phyloP scores from a whole-genome alignment of 2,888 invertebrate genomes.

The Liodrosophila aerea region DNA sequence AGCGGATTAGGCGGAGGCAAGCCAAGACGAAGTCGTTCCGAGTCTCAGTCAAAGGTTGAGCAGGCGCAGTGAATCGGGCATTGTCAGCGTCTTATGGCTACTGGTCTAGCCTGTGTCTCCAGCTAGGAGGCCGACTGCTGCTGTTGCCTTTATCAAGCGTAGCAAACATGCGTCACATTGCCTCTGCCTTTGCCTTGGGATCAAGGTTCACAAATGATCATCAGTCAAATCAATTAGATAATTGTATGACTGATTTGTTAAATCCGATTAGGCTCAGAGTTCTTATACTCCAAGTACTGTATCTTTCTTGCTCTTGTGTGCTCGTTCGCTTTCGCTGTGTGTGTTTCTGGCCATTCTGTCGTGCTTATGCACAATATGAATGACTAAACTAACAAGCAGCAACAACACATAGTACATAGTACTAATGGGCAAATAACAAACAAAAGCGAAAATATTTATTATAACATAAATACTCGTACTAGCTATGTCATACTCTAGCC shows the following conservation, averaged over 20 bases:
- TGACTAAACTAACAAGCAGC: not conserved
- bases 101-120: not conserved
- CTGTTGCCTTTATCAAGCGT: constrained; percentile 62
- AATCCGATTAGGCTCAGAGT: constrained; percentile 71
- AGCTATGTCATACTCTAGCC: too few species aligned
- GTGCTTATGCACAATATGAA: constrained; percentile 38
- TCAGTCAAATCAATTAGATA: constrained; percentile 79
- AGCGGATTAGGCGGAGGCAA: constrained; percentile 41
- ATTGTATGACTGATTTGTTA: constrained; percentile 76
- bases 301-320: not conserved
- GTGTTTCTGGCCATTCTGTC: constrained; percentile 22
- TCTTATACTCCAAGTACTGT: not conserved
- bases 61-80: constrained; percentile 22
- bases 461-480: constrained; percentile 20
- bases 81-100: constrained; percentile 15
- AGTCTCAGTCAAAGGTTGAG: constrained; percentile 45
- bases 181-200: constrained; percentile 44
- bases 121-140: constrained; percentile 14
- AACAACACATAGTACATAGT: constrained; percentile 12
- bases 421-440: constrained; percentile 17
- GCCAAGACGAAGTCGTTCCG: constrained; percentile 9
- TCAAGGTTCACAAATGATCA: constrained; percentile 76
- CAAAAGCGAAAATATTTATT: constrained; percentile 36
- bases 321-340: constrained; percentile 1
- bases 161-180: constrained; percentile 74